A percentile compares a stretch with the other conserved stretches of the same genome.
Conservation (phyloP, 2,888 invertebrate genomes). For the Polietes domitor region DNA sequence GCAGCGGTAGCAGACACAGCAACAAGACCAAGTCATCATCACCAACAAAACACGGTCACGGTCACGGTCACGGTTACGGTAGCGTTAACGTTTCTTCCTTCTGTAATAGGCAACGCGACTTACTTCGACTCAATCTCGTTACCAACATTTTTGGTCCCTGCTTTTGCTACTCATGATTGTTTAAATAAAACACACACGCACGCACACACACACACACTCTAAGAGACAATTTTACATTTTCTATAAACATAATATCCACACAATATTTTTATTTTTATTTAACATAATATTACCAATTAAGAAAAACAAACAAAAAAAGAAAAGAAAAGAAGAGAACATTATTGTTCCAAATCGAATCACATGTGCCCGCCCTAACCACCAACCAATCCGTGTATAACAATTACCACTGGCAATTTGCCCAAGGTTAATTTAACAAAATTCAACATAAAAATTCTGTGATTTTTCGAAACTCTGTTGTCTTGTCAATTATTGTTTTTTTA, state of each 20-base stretch:
- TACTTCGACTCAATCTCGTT: constrained; percentile 34
- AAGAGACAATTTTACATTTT: constrained; percentile 52
- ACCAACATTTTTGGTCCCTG: constrained; percentile 43
- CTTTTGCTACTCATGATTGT: constrained; percentile 57
- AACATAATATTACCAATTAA: constrained; percentile 40
- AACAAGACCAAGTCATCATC: constrained; percentile 23
- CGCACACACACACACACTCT: too few relatives aligned
- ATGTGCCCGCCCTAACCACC: constrained; percentile 8
- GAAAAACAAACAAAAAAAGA: constrained; percentile 31
- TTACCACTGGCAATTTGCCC: constrained; percentile 46
- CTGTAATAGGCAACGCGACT: constrained; percentile 40
- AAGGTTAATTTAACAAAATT: constrained; percentile 56
- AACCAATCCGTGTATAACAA: constrained; percentile 55
- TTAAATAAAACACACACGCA: constrained; percentile 29
- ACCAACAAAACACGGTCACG: constrained; percentile 38
- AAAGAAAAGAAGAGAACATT: constrained; percentile 34
- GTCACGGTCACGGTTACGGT: constrained; percentile 42
- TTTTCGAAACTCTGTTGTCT: constrained; percentile 59
- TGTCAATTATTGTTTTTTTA: constrained; percentile 48
- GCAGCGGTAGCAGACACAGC: constrained; percentile 69
- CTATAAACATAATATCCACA: constrained; percentile 8
- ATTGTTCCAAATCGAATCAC: constrained; percentile 13
- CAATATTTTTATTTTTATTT: constrained; percentile 11
- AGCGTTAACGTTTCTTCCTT: background rate
- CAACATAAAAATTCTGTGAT: constrained; percentile 61